A percentile compares a stretch with the other conserved stretches of the same genome.
Conservation (phyloP, 2,888 invertebrate species). For the Germaria angustata region DNA sequence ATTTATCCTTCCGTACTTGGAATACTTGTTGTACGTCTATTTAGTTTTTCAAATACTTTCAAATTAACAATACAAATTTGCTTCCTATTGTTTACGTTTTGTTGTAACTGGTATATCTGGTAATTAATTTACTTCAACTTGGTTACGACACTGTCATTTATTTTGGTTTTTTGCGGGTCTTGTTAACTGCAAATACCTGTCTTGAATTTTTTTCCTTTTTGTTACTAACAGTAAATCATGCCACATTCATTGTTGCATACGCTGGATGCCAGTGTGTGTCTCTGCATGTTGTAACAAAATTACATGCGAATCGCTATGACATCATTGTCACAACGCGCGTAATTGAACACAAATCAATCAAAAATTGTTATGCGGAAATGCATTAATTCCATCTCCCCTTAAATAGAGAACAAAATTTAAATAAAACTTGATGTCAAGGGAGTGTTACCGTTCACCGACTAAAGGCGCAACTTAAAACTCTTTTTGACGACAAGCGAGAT, state of each 20-base stretch:
- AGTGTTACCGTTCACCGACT: not conserved
- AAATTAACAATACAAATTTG: not conserved
- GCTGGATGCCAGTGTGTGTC: not conserved
- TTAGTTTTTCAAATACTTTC: not conserved
- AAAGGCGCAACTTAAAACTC: not conserved
- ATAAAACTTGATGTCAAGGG: conserved; percentile 42
- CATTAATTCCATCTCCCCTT: not conserved
- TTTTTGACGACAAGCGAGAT: no score
- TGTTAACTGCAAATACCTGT: not conserved
- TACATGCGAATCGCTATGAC: conserved; percentile 45
- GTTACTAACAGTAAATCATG: conserved; percentile 44
- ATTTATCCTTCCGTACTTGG: no score
- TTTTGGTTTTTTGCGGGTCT: not conserved
- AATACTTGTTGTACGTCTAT: no score
- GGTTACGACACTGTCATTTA: not conserved
- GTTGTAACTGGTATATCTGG: not conserved
- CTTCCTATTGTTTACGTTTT: not conserved
- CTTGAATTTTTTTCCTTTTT: not conserved
- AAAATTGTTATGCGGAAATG: conserved; percentile 38
- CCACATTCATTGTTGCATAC: conserved; percentile 27
- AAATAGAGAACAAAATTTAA: not conserved
- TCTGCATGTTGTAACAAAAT: conserved; percentile 33
- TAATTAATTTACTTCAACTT: conserved; percentile 11
- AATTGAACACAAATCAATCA: conserved; percentile 70
- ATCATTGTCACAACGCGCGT: conserved; percentile 62